Percentiles rank a stretch among this genome's conserved stretches.
These are phyloP conservation scores for Protaetia brevitarsis DNA, from an alignment of 1,140 invertebrate genomes.

Conservation along the genomic window DNA sequence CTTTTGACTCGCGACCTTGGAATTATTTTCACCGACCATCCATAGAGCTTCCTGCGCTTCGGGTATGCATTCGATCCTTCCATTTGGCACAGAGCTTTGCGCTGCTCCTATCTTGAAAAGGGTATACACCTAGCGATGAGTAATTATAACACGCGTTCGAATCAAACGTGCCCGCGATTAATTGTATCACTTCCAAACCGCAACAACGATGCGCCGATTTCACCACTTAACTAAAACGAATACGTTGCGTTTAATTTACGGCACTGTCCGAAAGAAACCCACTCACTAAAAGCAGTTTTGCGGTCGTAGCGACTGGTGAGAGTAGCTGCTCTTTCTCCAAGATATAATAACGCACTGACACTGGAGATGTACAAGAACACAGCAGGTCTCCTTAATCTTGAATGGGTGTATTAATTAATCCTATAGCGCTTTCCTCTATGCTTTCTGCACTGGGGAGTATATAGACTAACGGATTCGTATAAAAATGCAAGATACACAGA, in stretches of 20 bases:
- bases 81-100: conserved; percentile 39
- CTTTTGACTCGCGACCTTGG: conserved; percentile 42
- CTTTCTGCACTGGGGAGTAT: conserved; percentile 39
- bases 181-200: too few species aligned
- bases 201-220: background rate
- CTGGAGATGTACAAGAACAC: background rate
- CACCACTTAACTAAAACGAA: background rate
- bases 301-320: conserved; percentile 5
- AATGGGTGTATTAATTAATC: conserved; percentile 42
- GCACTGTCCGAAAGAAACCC: background rate
- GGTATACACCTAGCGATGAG: background rate
- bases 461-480: conserved; percentile 35
- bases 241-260: background rate
- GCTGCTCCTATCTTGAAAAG: conserved; percentile 41
- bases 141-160: too few species aligned
- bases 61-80: conserved; percentile 32
- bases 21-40: conserved; percentile 40
- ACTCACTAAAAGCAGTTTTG: background rate
- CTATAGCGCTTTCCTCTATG: conserved; percentile 43
- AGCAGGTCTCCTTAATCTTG: conserved; percentile 25
- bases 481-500: conserved; percentile 13
- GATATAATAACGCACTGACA: conserved; percentile 26
- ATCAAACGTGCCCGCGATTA: too few species aligned
- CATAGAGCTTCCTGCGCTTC: conserved; percentile 42
- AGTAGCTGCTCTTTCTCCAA: conserved; percentile 9